Base-by-base conservation (phyloP, 53 echinoderm and acorn worm species). In the Stichopus horrens region DNA sequence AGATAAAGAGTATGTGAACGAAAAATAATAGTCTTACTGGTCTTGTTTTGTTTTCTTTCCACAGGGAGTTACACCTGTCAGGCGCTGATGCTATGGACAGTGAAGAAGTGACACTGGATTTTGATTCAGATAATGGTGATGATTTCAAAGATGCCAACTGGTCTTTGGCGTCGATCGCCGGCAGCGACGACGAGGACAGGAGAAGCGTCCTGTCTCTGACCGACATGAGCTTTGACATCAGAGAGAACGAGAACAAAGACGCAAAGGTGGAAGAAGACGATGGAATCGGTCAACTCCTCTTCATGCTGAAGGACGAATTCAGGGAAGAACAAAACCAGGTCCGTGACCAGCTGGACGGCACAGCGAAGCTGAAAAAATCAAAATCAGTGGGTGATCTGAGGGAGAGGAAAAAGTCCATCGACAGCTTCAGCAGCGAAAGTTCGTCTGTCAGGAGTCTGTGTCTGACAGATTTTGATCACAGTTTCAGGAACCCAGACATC, bases 181-280 rank as follows among this genome's bases (percentile, higher is more conserved):
- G 56, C 8, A 74, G 73, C 10, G 74, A 74, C 22, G 71, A 52
- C 14, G 58, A 75, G 10, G 87, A 75, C 6, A 74, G 13, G 2
- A 21, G 13, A 14, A 87, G 87, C 56, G 75, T 87, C 4, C 19
- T 79, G n/a, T 79, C 88, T 63, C 58, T 88, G 6, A 77, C 88
- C 20, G 88, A 88, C 79, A 88, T 78, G 77, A 74, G 66, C 53
- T 77, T 77, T 60, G 88, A 78, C 55, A 87, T 87, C 57, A 19
- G 77, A 60, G 88, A 88, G 14, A 23, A 22, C 78, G 7, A 52
- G 7, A 79, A 88, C 7, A 54, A 52, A 8, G 53, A n/a, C 65
- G 16, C 22, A 14, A 20, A n/a, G 4, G 9, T 10, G 7, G 65
- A 58, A 0, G 88, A 88, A 8, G 65, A 55, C 14, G 79, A 79